phyloP scores from a whole-genome alignment of 2,888 invertebrate species.

The Tubulanus polymorphus region DNA sequence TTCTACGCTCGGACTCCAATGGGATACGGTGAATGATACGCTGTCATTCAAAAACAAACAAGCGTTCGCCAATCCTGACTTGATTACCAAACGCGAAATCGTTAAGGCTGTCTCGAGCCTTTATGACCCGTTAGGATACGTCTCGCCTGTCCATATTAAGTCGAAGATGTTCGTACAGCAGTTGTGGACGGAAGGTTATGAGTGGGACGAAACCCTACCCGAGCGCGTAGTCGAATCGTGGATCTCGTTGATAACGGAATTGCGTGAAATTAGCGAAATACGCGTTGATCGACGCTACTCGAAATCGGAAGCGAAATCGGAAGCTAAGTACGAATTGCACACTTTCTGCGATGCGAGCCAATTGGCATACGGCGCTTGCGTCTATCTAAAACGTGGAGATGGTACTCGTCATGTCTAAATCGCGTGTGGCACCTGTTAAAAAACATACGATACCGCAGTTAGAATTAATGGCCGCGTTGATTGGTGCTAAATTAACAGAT shows the following conservation, averaged over 20 bases:
- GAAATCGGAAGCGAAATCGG: neutral
- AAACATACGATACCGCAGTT: conserved; percentile 13
- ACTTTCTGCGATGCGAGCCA: conserved; percentile 10
- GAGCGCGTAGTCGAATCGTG: neutral
- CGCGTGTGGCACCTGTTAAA: conserved; percentile 13
- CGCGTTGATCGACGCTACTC: neutral
- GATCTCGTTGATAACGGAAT: no score
- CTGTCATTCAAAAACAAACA: neutral
- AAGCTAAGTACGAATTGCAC: neutral
- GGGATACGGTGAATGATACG: conserved; percentile 3
- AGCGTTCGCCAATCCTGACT: neutral
- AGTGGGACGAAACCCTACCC: neutral
- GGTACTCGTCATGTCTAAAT: conserved; percentile 14
- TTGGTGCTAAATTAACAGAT: conserved; percentile 4
- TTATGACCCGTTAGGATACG: conserved; percentile 1
- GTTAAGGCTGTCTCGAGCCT: neutral
- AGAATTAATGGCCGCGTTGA: conserved; percentile 14
- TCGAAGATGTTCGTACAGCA: neutral
- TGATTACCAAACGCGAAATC: conserved; percentile 1
- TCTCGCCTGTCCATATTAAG: neutral
- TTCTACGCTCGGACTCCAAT: conserved; percentile 10
- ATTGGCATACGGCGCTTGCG: conserved; percentile 6
- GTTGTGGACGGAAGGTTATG: neutral
- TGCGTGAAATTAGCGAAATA: neutral
- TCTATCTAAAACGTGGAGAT: conserved; percentile 5